Conservation (phyloP, 2,113 vertebrate genomes). For the Lagopus leucura region DNA sequence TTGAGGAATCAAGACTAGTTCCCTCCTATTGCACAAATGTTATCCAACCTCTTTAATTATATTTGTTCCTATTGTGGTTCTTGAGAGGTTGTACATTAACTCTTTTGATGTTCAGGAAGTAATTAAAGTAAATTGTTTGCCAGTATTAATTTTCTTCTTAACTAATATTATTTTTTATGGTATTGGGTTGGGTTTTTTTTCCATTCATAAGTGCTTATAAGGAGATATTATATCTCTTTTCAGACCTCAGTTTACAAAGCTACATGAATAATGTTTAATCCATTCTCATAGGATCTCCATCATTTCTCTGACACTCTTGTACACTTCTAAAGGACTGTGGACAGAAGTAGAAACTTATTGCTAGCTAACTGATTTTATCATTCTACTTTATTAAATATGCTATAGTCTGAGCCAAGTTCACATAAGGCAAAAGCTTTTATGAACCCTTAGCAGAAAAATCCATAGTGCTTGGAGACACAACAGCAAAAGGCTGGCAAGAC, state of each 20-base stretch:
- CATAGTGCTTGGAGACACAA: background rate
- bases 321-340: background rate
- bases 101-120: background rate
- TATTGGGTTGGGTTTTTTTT: background rate
- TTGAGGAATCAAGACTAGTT: background rate
- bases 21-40: background rate
- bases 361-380: background rate
- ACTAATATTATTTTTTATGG: background rate
- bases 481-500: background rate
- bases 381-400: background rate
- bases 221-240: background rate
- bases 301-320: background rate
- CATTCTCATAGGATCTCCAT: background rate
- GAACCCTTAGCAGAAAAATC: background rate
- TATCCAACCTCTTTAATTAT: rapidly evolving
- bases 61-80: background rate
- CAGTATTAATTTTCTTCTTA: background rate
- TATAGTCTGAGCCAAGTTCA: background rate
- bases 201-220: background rate
- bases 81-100: background rate
- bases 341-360: background rate
- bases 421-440: background rate
- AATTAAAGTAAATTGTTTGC: background rate
- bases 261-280: background rate
- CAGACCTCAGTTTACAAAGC: background rate